Base-by-base conservation (phyloP, 2,797 vertebrate genomes). In the Babyrousa celebensis region DNA sequence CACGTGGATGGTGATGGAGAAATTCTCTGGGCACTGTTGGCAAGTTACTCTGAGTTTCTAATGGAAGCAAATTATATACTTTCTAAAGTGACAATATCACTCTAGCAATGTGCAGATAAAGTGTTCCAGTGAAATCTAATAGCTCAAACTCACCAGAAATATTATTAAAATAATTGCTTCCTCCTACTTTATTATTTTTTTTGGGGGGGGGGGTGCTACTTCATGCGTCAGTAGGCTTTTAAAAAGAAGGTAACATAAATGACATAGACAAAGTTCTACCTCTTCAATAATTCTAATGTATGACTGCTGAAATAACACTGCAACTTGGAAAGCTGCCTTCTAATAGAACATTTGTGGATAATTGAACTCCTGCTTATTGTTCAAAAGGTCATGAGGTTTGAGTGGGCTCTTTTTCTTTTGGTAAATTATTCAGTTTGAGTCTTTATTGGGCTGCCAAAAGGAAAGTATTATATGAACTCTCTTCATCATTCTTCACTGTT, bases 121-220 rank as follows among this genome's bases (percentile, higher is more conserved):
- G 83, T 98, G 92, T 97, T 97, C 85, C 78, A 95, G 85, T 95
- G 96, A 98, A 98, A 98, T 97, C 74, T 96, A 98, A 98, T 97
- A 97, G 86, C 94, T 97, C 95, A 93, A 83, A 96, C 63, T 96
- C 74, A 63, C 82, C 89, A 97, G 94, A 98, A 98, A 96, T 67
- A 95, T 98, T 96, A 96, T 98, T 97, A 96, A 98, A 98, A 98
- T 97, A 98, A 98, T 98, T 98, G 84, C 56, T 98, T 70, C 92
- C 48, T 95, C n/a, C 21, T 67, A 15, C 17, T 65, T 86, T 70
- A 6, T 15, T 82, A 20, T n/a, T 74, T 23, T 86, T 29, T 85
- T 97, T 98, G 88, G 88, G 71, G 21, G 71, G 21, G 84, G 91
- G 97, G 96, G 85, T 95, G 92, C 78, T 98, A 74, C 79, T 98